These are phyloP conservation scores for Semotilus atromaculatus DNA, from an alignment of 2,797 vertebrate genomes.

Conservation along the genomic window DNA sequence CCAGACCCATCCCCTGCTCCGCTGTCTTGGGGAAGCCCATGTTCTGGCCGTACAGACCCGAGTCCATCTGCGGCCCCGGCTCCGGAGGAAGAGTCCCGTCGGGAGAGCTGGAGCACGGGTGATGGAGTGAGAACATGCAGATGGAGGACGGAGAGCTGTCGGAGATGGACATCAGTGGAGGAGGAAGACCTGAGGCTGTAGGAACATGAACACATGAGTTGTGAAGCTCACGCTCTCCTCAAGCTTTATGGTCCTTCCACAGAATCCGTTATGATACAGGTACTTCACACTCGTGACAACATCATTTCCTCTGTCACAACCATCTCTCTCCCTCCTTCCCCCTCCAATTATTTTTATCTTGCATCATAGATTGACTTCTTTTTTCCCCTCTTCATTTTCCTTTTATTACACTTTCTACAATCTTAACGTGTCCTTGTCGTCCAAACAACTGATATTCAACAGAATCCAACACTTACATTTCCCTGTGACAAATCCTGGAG, in stretches of 20 bases:
- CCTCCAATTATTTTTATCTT: conserved; percentile 26
- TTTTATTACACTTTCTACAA: conserved; percentile 2
- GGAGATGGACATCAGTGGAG: conserved; percentile 77
- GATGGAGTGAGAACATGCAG: conserved; percentile 59
- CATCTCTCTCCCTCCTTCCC: conserved; percentile 10
- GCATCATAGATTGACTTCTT: conserved; percentile 48
- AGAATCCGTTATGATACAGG: conserved; percentile 69
- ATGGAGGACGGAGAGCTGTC: conserved; percentile 66
- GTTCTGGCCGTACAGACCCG: conserved; percentile 66
- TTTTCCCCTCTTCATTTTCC: conserved; percentile 39
- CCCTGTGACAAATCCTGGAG: too few species aligned
- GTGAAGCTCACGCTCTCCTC: conserved; percentile 36
- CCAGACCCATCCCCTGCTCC: conserved; percentile 73
- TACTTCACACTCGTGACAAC: conserved; percentile 66
- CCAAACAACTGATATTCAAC: not conserved
- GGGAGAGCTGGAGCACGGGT: conserved; percentile 61
- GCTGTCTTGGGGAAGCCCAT: conserved; percentile 54
- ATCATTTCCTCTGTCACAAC: conserved; percentile 72
- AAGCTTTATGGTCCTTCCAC: conserved; percentile 43
- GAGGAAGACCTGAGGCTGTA: not conserved
- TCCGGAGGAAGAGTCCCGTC: conserved; percentile 56
- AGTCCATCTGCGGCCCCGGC: conserved; percentile 71
- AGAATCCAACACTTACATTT: not conserved
- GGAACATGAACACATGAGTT: not conserved
- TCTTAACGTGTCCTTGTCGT: not conserved